Evolutionary conservation across 1,140 invertebrate genomes (phyloP), one percentile per base, ranked within the genome.

Genomic region (Gonatopus flavifemur): DNA sequence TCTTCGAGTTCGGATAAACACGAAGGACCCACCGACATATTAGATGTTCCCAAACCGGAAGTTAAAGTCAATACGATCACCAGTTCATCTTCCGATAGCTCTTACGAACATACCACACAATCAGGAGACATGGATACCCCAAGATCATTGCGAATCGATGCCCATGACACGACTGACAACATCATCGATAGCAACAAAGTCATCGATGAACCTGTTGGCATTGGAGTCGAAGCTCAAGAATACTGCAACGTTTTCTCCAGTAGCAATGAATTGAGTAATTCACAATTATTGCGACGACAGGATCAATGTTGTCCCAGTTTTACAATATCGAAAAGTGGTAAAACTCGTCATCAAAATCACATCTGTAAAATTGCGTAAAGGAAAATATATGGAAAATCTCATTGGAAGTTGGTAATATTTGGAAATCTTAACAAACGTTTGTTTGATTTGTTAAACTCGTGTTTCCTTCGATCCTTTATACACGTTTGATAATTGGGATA

Each of bases 291-390:
- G 18, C 37, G 62, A 10, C 63, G 62, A 4, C 67, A 67, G 20
- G 70, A 76, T 18, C 74, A 76, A 3, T 80, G 78, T 21, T 79
- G 74, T 54, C 74, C 77, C 0, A 71, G 74, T 8, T 79, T 80
- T 33, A 66, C 60, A 4, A 69, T 77, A 46, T 47, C 72, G n/a
- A 76, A 77, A 35, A 57, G 49, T 19, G 57, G 65, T 2, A 74
- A 76, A 55, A 47, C 58, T 2, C 54, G 71, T 9, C 65, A 69
- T 57, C 73, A 69, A 10, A 67, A 66, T 25, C 70, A 63, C 30
- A 55, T 48, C 3, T 78, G 76, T 38, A 47, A 6, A 25, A 48
- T 75, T 42, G 40, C 32, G 10, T 63, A 62, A 57, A 43, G 22
- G 15, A 22, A 1, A 15, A 35, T 24, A 36, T 18, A 18, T 8